Evolutionary conservation across 2,113 vertebrate genomes (phyloP).

Genomic region (Gavia stellata): DNA sequence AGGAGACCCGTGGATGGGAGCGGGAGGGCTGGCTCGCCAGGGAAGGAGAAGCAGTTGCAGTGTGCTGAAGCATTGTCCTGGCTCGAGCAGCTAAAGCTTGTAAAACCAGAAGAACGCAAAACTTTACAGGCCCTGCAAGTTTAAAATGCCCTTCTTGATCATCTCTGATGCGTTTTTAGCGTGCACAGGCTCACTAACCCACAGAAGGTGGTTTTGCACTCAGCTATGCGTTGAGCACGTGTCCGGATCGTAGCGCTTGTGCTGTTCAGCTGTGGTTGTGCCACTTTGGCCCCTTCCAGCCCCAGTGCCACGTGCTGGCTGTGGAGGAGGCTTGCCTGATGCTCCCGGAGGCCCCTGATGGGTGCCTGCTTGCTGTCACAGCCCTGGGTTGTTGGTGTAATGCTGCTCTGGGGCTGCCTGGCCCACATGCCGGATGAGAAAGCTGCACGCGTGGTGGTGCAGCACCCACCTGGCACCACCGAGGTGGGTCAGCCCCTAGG

Average conservation of each 20-base stretch:
- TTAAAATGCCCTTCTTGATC: background rate
- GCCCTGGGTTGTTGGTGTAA: background rate
- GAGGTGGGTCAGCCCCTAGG: background rate
- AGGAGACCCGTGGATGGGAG: background rate
- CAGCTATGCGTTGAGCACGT: accelerated
- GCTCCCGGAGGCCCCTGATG: background rate
- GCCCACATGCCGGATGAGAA: background rate
- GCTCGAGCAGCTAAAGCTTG: background rate
- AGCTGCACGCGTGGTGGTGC: accelerated
- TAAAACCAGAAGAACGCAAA: background rate
- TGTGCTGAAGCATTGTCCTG: background rate
- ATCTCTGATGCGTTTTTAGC: background rate
- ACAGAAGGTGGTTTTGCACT: background rate
- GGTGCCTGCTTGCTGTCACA: background rate
- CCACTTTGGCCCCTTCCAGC: background rate
- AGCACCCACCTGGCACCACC: background rate
- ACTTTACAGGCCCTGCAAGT: background rate
- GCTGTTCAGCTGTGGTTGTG: background rate
- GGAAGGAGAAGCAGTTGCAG: background rate
- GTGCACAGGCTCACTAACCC: background rate
- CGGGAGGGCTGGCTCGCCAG: background rate
- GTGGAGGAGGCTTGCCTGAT: background rate
- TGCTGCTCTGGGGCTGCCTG: background rate
- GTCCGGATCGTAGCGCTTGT: accelerated
- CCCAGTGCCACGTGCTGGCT: accelerated